Evolutionary conservation across 2,888 invertebrate species (phyloP), one percentile per base, ranked within the genome.

Genomic region (Leucoma salicis): DNA sequence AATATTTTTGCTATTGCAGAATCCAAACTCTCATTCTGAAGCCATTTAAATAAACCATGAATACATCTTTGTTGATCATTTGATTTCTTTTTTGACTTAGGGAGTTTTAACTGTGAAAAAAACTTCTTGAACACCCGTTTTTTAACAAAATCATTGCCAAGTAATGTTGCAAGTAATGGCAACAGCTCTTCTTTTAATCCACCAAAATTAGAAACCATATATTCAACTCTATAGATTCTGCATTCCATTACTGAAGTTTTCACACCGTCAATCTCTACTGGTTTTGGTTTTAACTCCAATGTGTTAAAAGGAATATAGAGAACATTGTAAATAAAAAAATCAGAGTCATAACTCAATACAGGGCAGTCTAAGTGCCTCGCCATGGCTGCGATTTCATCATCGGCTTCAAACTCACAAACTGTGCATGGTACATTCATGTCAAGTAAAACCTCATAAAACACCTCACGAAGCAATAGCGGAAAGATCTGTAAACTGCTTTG

Each of bases 281-380:
- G 56, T 31, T 63, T 74, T 4, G 84, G 75, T 69, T 91, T 91
- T 4, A 90, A 75, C 3, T 93, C 91, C 8, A 96, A 68, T 14
- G 93, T 93, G 18, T 92, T 89, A 53, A 96, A 92, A 0, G 96
- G 96, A 53, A 99, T 94, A 59, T 96, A 97, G 1, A 91, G 80
- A 0, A 96, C 93, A 80, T 96, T 95, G 78, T 95, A 96, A 52
- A 99, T 94, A 67, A 94, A 97, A 82, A 97, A 99, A 82, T 99
- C 99, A 0, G 98, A 98, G 80, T 99, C 99, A 59, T 95, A 95
- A 66, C 97, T 97, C 2, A 99, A 75, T 1, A 99, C 94, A 0
- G 98, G 97, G 63, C 97, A 97, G 27, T 94, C 88, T 1, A 97
- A 83, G 41, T 92, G 90, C 52, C 93, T 92, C 0, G 97, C 96